Conservation (phyloP, 2,113 vertebrate species). For the Hemicordylus capensis region DNA sequence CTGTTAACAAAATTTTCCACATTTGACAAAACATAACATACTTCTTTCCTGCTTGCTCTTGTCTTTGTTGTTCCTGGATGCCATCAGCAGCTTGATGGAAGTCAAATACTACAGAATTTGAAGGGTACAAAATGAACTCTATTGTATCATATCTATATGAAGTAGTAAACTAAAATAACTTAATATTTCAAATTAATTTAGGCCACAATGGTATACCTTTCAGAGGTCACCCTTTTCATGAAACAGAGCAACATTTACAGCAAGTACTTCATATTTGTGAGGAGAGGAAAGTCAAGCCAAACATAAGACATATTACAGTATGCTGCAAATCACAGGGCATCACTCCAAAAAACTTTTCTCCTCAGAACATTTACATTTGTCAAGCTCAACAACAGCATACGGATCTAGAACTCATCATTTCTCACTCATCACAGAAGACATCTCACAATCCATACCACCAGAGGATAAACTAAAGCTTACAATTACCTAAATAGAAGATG, state of each 20-base stretch:
- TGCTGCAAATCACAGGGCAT: not conserved
- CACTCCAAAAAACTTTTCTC: not conserved
- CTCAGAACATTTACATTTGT: not conserved
- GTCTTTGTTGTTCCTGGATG: slow-evolving; percentile 95
- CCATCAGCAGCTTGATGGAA: slow-evolving; percentile 98
- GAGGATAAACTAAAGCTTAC: too few species aligned
- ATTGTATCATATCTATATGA: not conserved
- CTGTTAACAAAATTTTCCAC: not conserved
- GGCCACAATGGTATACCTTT: not conserved
- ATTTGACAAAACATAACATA: slow-evolving; percentile 72
- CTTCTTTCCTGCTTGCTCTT: slow-evolving; percentile 97
- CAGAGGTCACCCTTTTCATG: not conserved
- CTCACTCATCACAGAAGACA: not conserved
- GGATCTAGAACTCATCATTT: not conserved
- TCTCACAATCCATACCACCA: too few species aligned
- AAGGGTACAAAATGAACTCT: slow-evolving; percentile 56
- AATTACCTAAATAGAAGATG: too few species aligned
- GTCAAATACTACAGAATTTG: slow-evolving; percentile 90
- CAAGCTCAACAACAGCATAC: not conserved
- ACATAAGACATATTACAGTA: not conserved
- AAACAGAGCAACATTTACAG: not conserved
- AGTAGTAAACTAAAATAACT: slow-evolving; percentile 8
- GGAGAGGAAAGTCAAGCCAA: not conserved
- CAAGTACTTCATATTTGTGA: not conserved
- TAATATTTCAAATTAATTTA: not conserved